Evolutionary conservation across 1,140 invertebrate species (phyloP), one percentile per base, ranked within the genome.

Genomic region (Drosophila tsacasi): DNA sequence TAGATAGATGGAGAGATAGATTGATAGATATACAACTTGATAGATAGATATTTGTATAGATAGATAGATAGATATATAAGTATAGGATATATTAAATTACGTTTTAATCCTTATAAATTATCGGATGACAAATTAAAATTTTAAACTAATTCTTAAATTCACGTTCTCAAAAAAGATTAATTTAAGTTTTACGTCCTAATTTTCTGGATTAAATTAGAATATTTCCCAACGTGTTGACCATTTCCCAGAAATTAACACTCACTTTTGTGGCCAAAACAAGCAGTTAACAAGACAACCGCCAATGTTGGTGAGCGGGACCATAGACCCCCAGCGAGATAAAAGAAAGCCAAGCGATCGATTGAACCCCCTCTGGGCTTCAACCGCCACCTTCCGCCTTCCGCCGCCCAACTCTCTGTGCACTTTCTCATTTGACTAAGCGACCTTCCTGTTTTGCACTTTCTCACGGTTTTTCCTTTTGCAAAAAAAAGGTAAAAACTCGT

Each of bases 361-460:
- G 46, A 27, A 44, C 32, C 65, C 57, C 52, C 60, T 46, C 40
- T 49, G 35, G 21, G 54, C 54, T 66, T 42, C 44, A 27, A 25
- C 52, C 37, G 32, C 60, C 60, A 55, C 15, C 61, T 46, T 37
- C 7, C 37, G 8, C 13, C 61, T 44, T 35, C 9, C 35, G 15
- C 25, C 54, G 15, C 25, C 23, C 63, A 59, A 46, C 25, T 40
- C 42, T 42, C 52, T 61, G 19, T 50, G 59, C 54, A 87, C 84
- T 89, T 89, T 89, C 84, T 79, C 85, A 81, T 89, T 89, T 83
- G 84, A 74, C 62, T 89, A 83, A 80, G 58, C 76, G 84, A 87
- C 84, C 84, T 87, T 83, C 73, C 77, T 67, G 62, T 63, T 80
- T 77, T 62, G 69, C 81, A 71, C 84, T 89, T 89, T 89, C 84